These are phyloP conservation scores for Osmoderma eremita DNA, from an alignment of 2,888 invertebrate species.

Conservation along the genomic window DNA sequence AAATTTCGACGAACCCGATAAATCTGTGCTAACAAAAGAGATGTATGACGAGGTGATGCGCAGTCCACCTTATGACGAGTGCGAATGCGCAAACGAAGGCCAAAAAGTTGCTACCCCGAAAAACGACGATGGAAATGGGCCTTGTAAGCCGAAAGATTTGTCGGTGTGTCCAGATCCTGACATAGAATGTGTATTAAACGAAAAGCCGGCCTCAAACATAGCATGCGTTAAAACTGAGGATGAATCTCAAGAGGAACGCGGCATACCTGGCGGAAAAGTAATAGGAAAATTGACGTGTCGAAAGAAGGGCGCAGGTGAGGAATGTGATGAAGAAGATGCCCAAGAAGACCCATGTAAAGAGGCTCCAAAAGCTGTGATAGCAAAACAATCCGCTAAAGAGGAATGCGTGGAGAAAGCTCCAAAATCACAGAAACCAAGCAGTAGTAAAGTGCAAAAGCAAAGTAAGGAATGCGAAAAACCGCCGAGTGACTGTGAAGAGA, in stretches of 20 bases:
- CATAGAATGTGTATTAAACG: constrained; percentile 21
- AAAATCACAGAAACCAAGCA: background rate
- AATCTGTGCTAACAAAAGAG: constrained; percentile 47
- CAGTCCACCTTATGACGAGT: constrained; percentile 22
- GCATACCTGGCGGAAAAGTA: constrained; percentile 9
- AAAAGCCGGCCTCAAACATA: background rate
- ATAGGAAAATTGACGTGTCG: constrained; percentile 23
- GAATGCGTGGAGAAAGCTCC: background rate
- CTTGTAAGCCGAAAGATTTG: constrained; percentile 19
- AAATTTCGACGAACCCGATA: constrained; percentile 48
- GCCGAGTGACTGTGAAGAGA: background rate
- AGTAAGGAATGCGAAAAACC: background rate
- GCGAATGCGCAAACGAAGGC: constrained; percentile 15
- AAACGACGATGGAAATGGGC: background rate
- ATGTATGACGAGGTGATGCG: constrained; percentile 33
- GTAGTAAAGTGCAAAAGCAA: background rate
- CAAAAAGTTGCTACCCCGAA: background rate
- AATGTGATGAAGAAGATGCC: background rate
- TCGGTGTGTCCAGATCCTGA: constrained; percentile 17
- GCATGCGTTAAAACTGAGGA: background rate
- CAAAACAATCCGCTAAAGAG: no score
- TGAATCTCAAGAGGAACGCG: background rate
- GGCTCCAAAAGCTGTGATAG: no score
- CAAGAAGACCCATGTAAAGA: background rate
- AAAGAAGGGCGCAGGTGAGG: constrained; percentile 22